Conservation (phyloP, 2,113 vertebrate genomes). For the Colaptes auratus region DNA sequence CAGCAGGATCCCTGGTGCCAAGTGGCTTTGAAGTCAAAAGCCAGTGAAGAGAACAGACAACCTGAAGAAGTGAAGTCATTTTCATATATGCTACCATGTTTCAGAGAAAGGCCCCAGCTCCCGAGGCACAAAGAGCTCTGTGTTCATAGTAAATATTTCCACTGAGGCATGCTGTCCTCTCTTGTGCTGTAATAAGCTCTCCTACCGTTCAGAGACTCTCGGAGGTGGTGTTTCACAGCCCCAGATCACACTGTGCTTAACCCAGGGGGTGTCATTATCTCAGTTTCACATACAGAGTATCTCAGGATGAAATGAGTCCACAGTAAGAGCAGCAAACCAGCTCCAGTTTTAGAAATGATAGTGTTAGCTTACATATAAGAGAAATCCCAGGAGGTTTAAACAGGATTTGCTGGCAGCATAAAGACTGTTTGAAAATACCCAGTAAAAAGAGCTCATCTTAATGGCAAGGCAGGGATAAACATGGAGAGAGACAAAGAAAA, state of each 20-base stretch:
- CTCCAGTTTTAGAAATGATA: slow-evolving; percentile 5
- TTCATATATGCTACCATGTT: not conserved
- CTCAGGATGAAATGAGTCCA: not conserved
- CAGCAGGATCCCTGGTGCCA: not conserved
- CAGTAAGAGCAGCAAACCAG: not conserved
- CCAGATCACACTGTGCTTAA: slow-evolving; percentile 17
- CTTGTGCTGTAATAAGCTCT: slow-evolving; percentile 23
- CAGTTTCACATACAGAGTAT: slow-evolving; percentile 34
- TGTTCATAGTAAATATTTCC: slow-evolving; percentile 55
- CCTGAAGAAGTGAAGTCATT: not conserved
- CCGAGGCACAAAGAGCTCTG: not conserved
- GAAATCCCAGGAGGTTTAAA: not conserved
- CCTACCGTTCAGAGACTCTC: not conserved
- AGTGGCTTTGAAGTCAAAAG: slow-evolving; percentile 20
- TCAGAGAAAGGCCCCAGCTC: slow-evolving; percentile 14
- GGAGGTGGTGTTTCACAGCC: slow-evolving; percentile 29
- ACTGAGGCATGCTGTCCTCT: slow-evolving; percentile 40
- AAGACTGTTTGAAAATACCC: not conserved
- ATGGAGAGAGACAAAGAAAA: not conserved
- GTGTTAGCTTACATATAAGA: not conserved
- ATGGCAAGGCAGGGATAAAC: not conserved
- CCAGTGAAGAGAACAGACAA: not conserved
- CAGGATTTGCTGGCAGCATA: not conserved
- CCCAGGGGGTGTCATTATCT: slow-evolving; percentile 41
- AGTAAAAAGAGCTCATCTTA: not conserved